Evolutionary conservation across 2,113 vertebrate genomes (phyloP), one percentile per base, ranked within the genome.

Genomic region (Prolemur simus): DNA sequence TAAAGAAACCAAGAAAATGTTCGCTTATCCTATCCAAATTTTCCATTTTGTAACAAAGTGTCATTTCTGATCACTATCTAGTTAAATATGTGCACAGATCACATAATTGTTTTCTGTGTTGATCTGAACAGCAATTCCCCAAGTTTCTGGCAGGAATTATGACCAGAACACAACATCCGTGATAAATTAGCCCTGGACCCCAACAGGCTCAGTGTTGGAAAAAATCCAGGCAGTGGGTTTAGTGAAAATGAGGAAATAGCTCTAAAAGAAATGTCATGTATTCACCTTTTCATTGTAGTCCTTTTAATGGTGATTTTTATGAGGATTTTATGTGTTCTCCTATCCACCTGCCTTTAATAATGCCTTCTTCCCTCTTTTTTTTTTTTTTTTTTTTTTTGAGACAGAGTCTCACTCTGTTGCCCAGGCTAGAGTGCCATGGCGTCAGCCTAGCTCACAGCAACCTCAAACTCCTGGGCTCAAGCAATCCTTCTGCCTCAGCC

Each of bases 41-140:
- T 52, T 39, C 10, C 42, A 52, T 80, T 89, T 92, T 87, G 76
- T 64, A 77, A 56, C 25, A 25, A 76, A 88, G 14, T 84, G 84
- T 93, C 89, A 81, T 58, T 97, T 96, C 63, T 96, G 80, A 89
- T 96, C 78, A 49, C 34, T 58, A 32, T 86, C 49, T 94, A 71
- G 73, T 81, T 87, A 74, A 87, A 74, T 54, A 73, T 49, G 84
- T 86, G 63, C 27, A 47, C 47, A 81, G 76, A 95, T 45, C 27
- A 45, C 34, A 14, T 32, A 77, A 73, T 37, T 87, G 39, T 84
- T 81, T 56, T 66, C 77, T 81, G 63, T 32, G 56, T 71, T 47
- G 37, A 58, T 92, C 17, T 83, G 74, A 89, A 90, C 78, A 84
- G 76, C 58, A 84, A 11, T 96, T 60, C 29, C 76, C n/a, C 23